These are phyloP conservation scores for Prunella himalayana DNA, from an alignment of 2,113 vertebrate genomes.

Conservation along the genomic window DNA sequence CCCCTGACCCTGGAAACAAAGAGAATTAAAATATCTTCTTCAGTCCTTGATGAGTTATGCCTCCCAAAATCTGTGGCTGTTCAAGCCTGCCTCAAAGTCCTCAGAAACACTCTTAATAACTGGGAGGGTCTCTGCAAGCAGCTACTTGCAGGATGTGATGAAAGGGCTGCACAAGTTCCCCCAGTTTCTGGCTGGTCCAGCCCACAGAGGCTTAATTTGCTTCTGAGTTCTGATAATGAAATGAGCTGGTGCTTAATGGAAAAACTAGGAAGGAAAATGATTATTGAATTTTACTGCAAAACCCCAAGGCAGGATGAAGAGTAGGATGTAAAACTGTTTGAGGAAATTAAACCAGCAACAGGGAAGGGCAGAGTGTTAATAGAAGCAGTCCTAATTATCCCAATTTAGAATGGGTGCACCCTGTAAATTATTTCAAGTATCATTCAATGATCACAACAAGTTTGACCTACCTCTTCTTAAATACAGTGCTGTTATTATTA, in stretches of 20 bases:
- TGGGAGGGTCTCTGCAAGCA: background rate
- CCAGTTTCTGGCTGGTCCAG: background rate
- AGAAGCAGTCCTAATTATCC: constrained; percentile 63
- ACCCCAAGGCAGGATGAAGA: constrained; percentile 37
- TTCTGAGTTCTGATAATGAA: background rate
- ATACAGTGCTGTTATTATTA: constrained; percentile 15
- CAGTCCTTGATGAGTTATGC: background rate
- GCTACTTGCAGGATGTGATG: background rate
- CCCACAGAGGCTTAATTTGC: rapidly evolving
- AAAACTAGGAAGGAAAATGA: constrained; percentile 51
- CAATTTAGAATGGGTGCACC: constrained; percentile 35
- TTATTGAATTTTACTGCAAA: constrained; percentile 61
- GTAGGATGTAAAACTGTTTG: constrained; percentile 31
- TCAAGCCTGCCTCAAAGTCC: background rate
- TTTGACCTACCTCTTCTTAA: constrained; percentile 51
- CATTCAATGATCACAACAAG: constrained; percentile 53
- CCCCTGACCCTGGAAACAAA: background rate
- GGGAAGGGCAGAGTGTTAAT: constrained; percentile 56
- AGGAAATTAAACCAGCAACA: constrained; percentile 61
- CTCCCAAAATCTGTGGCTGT: background rate
- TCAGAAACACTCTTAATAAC: background rate
- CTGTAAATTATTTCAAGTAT: constrained; percentile 47
- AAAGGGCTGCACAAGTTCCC: background rate
- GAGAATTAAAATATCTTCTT: background rate
- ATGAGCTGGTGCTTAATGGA: constrained; percentile 5